Evolutionary conservation across 2,113 vertebrate species (phyloP).

Genomic region (Aphyosemion australe): DNA sequence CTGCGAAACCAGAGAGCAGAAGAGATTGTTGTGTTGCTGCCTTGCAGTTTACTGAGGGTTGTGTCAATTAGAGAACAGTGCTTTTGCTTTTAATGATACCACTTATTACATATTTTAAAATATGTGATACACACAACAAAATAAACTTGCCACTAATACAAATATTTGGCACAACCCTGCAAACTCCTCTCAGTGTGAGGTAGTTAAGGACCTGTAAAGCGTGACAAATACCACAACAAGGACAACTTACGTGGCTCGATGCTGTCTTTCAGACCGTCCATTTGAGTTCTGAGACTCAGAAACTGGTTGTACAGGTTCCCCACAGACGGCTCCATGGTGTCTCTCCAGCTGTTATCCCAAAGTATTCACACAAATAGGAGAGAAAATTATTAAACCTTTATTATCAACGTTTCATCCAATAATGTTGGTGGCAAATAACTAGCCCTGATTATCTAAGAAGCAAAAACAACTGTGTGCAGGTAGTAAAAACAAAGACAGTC

Average conservation of each 20-base stretch:
- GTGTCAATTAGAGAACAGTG: too few relatives aligned
- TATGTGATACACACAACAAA: not conserved
- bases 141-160: not conserved
- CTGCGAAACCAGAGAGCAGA: conserved; percentile 63
- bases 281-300: conserved; percentile 81
- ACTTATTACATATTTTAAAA: not conserved
- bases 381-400: not conserved
- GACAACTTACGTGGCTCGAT: conserved; percentile 86
- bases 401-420: not conserved
- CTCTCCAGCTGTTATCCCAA: conserved; percentile 23
- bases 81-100: too few relatives aligned
- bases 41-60: too few relatives aligned
- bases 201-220: not conserved
- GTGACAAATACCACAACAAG: conserved; percentile 16
- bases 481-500: too few relatives aligned
- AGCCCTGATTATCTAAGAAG: too few relatives aligned
- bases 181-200: not conserved
- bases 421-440: not conserved
- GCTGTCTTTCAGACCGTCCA: conserved; percentile 84
- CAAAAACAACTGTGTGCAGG: too few relatives aligned
- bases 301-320: conserved; percentile 83
- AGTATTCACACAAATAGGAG: not conserved
- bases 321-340: conserved; percentile 80
- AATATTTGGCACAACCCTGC: too few relatives aligned
- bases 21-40: not conserved